A percentile compares a stretch with the other conserved stretches of the same genome.
phyloP scores from a whole-genome alignment of 2,113 vertebrate genomes.

The Chitala chitala region DNA sequence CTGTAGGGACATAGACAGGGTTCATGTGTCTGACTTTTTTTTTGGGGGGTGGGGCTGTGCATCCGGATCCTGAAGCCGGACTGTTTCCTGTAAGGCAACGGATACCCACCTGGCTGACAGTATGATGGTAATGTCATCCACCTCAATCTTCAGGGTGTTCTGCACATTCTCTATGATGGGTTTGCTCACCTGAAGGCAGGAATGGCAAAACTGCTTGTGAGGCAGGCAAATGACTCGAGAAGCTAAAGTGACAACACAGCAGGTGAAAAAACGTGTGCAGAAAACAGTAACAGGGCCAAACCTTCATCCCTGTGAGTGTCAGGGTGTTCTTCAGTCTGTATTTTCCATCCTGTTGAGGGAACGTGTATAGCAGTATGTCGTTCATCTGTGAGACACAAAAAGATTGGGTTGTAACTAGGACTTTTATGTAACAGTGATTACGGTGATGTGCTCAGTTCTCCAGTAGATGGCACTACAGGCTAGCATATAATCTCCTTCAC shows the following conservation, averaged over 20 bases:
- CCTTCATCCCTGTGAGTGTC: conserved; percentile 80
- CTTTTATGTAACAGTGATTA: not conserved
- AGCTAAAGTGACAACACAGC: not conserved
- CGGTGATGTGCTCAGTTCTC: not conserved
- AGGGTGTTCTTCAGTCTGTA: conserved; percentile 86
- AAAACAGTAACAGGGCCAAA: conserved; percentile 40
- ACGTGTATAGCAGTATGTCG: conserved; percentile 89
- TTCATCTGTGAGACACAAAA: conserved; percentile 76
- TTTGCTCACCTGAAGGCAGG: conserved; percentile 73
- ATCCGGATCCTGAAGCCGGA: not conserved
- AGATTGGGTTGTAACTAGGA: not conserved
- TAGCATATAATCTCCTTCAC: too few species aligned
- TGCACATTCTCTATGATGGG: conserved; percentile 74
- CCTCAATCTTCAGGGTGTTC: conserved; percentile 81
- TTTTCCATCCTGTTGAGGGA: conserved; percentile 92
- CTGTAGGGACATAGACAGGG: conserved; percentile 52
- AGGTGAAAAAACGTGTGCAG: not conserved
- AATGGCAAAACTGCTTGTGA: not conserved
- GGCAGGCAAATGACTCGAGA: too few species aligned
- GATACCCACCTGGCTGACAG: conserved; percentile 81
- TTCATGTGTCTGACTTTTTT: conserved; percentile 12
- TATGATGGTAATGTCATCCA: conserved; percentile 71
- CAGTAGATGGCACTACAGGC: conserved; percentile 31
- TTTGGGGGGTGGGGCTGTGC: not conserved
- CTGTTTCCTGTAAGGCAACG: not conserved